Evolutionary conservation across 2,797 vertebrate species (phyloP).

Genomic region (Helarctos malayanus): DNA sequence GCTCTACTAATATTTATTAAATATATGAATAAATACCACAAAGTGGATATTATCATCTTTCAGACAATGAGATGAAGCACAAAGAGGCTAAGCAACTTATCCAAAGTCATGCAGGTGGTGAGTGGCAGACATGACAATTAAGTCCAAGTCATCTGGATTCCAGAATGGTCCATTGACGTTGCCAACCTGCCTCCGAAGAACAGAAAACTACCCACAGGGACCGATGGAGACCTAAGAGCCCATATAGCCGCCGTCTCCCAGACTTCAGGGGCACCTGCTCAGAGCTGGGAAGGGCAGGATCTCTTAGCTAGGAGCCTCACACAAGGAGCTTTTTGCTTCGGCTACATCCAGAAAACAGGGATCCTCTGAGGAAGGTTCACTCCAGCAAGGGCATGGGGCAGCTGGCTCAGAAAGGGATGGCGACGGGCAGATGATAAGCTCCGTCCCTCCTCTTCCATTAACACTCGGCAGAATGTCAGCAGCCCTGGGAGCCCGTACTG

Average conservation of each 20-base stretch:
- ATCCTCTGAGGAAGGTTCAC: not conserved
- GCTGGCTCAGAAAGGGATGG: not conserved
- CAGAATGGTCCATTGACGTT: not conserved
- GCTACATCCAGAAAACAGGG: not conserved
- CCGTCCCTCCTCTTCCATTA: not conserved
- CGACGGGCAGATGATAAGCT: slow-evolving; percentile 8
- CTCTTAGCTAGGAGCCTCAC: not conserved
- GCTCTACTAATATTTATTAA: not conserved
- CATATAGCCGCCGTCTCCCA: not conserved
- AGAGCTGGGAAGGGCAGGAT: not conserved
- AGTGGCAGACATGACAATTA: not conserved
- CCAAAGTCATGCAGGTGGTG: not conserved
- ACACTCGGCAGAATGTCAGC: not conserved
- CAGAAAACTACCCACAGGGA: not conserved
- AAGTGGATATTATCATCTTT: not conserved
- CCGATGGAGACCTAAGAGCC: accelerated
- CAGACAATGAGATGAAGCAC: not conserved
- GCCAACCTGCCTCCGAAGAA: not conserved
- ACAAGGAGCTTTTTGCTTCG: not conserved
- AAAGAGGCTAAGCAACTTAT: not conserved
- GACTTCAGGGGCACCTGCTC: not conserved
- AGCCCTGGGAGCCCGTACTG: not conserved
- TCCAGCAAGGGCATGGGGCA: not conserved
- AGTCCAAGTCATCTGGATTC: not conserved
- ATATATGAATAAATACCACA: not conserved